phyloP scores from a whole-genome alignment of 1,140 invertebrate species.

The Drosophila setifemur region DNA sequence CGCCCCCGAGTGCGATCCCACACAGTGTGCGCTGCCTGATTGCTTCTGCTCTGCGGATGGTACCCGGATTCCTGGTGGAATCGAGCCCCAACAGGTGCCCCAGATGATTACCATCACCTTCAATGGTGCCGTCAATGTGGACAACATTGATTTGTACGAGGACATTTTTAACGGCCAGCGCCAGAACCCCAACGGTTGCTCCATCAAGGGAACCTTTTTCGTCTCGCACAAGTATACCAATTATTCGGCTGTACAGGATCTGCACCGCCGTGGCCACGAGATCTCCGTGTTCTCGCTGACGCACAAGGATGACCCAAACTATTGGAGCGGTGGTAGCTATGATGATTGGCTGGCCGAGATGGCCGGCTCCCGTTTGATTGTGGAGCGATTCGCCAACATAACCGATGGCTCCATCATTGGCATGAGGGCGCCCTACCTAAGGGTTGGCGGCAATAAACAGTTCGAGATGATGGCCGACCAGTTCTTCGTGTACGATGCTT shows the following conservation, averaged over 20 bases:
- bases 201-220: constrained; percentile 97
- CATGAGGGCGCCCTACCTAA: constrained; percentile 93
- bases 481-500: constrained; percentile 96
- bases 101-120: constrained; percentile 98
- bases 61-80: constrained; percentile 92
- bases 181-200: constrained; percentile 96
- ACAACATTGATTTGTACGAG: constrained; percentile 96
- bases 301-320: constrained; percentile 94
- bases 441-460: constrained; percentile 96
- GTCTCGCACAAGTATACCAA: constrained; percentile 98
- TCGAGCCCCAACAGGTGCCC: constrained; percentile 92
- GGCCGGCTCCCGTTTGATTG: constrained; percentile 94
- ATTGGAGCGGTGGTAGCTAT: constrained; percentile 93
- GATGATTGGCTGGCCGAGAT: constrained; percentile 98
- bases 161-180: constrained; percentile 94
- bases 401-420: constrained; percentile 95
- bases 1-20: constrained; percentile 93
- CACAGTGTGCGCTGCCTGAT: constrained; percentile 93
- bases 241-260: constrained; percentile 95
- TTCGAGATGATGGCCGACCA: constrained; percentile 98
- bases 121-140: constrained; percentile 96
- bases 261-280: constrained; percentile 96
- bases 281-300: constrained; percentile 97
- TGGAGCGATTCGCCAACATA: constrained; percentile 95
- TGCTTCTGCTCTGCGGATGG: constrained; percentile 97